Evolutionary conservation across 2,888 invertebrate genomes (phyloP).

Genomic region (Linnaemya vulpina): DNA sequence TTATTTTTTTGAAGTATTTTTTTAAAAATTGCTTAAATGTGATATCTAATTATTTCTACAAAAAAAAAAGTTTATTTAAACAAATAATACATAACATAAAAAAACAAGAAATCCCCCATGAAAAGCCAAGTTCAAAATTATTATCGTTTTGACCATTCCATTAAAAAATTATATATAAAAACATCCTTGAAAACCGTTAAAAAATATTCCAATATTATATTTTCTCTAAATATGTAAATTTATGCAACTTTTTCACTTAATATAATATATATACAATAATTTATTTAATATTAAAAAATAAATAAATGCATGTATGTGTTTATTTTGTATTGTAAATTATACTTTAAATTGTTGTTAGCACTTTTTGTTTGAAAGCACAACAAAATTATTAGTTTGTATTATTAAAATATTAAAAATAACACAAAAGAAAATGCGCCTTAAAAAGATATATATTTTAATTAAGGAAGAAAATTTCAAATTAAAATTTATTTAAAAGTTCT

Average conservation of each 20-base stretch:
- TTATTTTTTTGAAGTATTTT: constrained; percentile 49
- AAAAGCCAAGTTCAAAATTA: constrained; percentile 59
- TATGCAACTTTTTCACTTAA: constrained; percentile 9
- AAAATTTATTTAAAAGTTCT: constrained; percentile 9
- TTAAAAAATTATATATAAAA: background rate
- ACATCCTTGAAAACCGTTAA: background rate
- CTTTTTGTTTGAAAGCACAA: constrained; percentile 71
- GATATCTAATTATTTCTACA: constrained; percentile 65
- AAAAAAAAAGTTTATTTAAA: constrained; percentile 23
- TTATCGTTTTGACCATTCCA: constrained; percentile 46
- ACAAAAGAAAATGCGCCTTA: constrained; percentile 55
- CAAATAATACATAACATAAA: background rate
- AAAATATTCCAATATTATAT: constrained; percentile 44
- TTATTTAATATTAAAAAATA: constrained; percentile 12
- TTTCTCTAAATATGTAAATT: background rate
- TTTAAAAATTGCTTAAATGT: constrained; percentile 59
- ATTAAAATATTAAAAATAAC: constrained; percentile 20
- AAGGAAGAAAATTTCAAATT: constrained; percentile 30
- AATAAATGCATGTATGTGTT: constrained; percentile 1
- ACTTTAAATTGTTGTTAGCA: constrained; percentile 61
- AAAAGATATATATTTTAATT: constrained; percentile 40
- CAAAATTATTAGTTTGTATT: constrained; percentile 26
- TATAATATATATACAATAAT: constrained; percentile 17
- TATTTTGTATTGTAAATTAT: constrained; percentile 32
- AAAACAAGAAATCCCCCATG: constrained; percentile 27